A percentile compares a stretch with the other conserved stretches of the same genome.
Evolutionary conservation across 2,888 invertebrate species (phyloP).

Genomic region (Frankliniella fusca): DNA sequence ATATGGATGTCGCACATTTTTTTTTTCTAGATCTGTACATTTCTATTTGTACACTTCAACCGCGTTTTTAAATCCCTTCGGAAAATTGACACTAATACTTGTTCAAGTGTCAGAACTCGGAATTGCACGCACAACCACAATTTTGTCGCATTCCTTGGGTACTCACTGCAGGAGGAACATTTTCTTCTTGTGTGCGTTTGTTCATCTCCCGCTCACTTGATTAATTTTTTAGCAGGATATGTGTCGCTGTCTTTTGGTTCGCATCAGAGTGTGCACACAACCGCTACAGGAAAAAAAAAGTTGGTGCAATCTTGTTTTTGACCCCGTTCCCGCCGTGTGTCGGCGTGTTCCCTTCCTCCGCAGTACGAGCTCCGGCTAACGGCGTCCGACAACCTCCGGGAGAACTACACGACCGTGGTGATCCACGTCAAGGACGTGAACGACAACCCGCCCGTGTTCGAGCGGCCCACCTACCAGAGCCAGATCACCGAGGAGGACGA

Average conservation of each 20-base stretch:
- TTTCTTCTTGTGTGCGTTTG: no score
- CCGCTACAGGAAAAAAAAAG: background rate
- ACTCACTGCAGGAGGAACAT: no score
- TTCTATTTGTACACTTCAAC: no score
- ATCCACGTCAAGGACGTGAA: constrained; percentile 97
- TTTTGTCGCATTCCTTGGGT: no score
- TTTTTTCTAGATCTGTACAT: no score
- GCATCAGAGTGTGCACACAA: background rate
- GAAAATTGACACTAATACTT: no score
- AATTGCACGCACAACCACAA: no score
- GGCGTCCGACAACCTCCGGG: constrained; percentile 93
- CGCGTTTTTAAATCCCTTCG: no score
- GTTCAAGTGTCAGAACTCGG: no score
- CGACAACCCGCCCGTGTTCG: constrained; percentile 96
- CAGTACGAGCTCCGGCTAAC: constrained; percentile 92
- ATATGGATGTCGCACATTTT: no score
- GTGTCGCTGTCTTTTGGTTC: background rate
- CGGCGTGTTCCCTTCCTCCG: constrained; percentile 37
- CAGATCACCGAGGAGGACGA: constrained; percentile 96
- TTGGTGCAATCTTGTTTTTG: background rate
- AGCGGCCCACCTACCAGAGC: constrained; percentile 87
- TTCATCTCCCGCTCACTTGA: no score
- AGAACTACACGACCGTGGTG: constrained; percentile 94
- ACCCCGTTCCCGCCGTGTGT: background rate
- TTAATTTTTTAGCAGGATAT: no score